Evolutionary conservation across 2,113 vertebrate genomes (phyloP).

Genomic region (Bos javanicus): DNA sequence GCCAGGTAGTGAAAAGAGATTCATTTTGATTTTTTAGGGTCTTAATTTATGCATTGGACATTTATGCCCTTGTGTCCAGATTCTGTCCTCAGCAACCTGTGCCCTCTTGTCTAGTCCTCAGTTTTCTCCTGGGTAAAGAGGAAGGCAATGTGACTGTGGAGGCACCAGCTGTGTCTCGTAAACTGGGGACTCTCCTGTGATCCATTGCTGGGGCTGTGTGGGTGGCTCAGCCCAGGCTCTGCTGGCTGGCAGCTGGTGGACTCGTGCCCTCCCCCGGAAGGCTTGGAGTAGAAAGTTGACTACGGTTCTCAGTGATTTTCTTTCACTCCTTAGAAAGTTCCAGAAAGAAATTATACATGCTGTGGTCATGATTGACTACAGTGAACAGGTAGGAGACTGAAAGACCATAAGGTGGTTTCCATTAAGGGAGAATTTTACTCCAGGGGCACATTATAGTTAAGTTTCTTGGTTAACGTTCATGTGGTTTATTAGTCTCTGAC

Average conservation of each 20-base stretch:
- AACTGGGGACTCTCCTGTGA: rapidly evolving
- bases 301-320: background rate
- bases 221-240: background rate
- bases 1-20: background rate
- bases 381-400: conserved; percentile 60
- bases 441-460: conserved; percentile 71
- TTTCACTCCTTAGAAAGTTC: conserved; percentile 32
- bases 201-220: rapidly evolving
- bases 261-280: background rate
- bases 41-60: background rate
- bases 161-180: background rate
- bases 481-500: conserved; percentile 75
- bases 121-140: background rate
- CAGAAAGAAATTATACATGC: background rate
- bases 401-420: conserved; percentile 49
- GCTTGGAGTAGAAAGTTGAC: background rate
- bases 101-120: background rate
- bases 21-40: background rate
- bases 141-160: background rate
- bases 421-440: conserved; percentile 66
- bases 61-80: background rate
- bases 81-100: background rate
- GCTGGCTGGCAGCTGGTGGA: background rate
- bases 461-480: conserved; percentile 76
- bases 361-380: conserved; percentile 15